These are phyloP conservation scores for Takifugu rubripes DNA, from an alignment of 2,797 vertebrate genomes.

Conservation along the genomic window DNA sequence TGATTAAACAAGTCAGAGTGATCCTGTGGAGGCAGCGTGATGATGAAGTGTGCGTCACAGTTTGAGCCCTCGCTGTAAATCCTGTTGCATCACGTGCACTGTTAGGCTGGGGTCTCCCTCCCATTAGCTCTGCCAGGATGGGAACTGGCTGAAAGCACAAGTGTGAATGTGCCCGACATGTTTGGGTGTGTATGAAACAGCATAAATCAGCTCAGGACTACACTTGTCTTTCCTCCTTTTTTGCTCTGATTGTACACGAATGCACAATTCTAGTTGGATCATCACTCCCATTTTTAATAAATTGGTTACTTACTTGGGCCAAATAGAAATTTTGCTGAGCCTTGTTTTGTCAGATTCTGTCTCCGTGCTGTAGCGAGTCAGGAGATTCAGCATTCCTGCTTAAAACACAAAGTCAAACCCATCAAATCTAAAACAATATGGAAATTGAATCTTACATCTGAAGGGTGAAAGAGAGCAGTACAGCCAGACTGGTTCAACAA, in stretches of 20 bases:
- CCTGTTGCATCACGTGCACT: conserved; percentile 27
- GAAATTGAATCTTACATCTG: conserved; percentile 36
- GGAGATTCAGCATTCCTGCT: conserved; percentile 41
- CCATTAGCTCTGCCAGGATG: conserved; percentile 17
- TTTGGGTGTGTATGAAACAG: conserved; percentile 5
- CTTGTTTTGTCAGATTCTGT: conserved; percentile 59
- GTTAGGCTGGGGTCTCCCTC: conserved; percentile 40
- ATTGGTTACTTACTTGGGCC: conserved; percentile 49
- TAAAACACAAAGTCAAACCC: conserved; percentile 13
- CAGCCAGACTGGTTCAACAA: conserved; percentile 28
- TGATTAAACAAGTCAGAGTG: neutral
- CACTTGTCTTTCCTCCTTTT: conserved; percentile 19
- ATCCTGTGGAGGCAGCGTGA: conserved; percentile 9
- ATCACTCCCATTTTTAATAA: conserved; percentile 51
- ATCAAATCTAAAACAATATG: conserved; percentile 7
- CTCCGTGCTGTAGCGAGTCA: conserved; percentile 53
- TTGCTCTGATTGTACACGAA: conserved; percentile 52
- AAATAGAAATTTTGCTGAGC: conserved; percentile 62
- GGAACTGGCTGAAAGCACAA: conserved; percentile 14
- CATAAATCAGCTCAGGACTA: neutral
- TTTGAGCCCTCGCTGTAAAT: conserved; percentile 32
- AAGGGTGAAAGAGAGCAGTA: conserved; percentile 30
- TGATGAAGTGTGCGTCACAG: conserved; percentile 25
- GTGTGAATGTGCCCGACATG: conserved; percentile 4
- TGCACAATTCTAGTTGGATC: conserved; percentile 45